Evolutionary conservation across 2,888 invertebrate genomes (phyloP).

Genomic region (Prosopocoilus inquinatus): DNA sequence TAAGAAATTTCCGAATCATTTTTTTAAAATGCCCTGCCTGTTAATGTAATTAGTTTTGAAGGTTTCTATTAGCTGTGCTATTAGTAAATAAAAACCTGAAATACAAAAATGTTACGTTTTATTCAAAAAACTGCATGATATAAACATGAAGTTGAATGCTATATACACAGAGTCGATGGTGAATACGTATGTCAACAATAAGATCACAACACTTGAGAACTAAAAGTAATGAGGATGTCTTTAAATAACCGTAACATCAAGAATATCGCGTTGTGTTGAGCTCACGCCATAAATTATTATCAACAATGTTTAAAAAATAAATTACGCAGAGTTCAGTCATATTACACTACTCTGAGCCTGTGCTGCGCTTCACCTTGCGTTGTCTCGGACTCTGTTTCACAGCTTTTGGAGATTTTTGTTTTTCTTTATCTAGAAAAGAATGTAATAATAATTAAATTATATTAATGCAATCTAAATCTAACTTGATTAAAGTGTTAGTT

Average conservation of each 20-base stretch:
- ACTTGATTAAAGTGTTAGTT: too few species aligned
- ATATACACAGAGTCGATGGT: conserved; percentile 1
- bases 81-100: conserved; percentile 2
- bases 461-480: conserved; percentile 14
- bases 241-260: conserved; percentile 11
- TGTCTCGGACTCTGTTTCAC: conserved; percentile 68
- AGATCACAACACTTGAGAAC: conserved; percentile 20
- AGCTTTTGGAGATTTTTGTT: conserved; percentile 69
- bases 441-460: conserved; percentile 38
- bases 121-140: conserved; percentile 11
- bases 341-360: conserved; percentile 56
- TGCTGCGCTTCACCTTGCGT: conserved; percentile 73
- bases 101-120: conserved; percentile 16
- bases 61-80: not conserved
- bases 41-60: too few species aligned
- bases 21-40: too few species aligned
- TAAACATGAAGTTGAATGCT: conserved; percentile 5
- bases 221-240: conserved; percentile 13
- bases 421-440: conserved; percentile 23
- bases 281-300: conserved; percentile 15
- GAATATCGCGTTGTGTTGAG: conserved; percentile 14
- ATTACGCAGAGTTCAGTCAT: conserved; percentile 16
- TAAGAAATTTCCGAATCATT: too few species aligned
- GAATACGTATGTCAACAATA: conserved; percentile 5
- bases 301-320: conserved; percentile 22